Conservation (phyloP, 2,888 invertebrate species). For the Julus scanicus region DNA sequence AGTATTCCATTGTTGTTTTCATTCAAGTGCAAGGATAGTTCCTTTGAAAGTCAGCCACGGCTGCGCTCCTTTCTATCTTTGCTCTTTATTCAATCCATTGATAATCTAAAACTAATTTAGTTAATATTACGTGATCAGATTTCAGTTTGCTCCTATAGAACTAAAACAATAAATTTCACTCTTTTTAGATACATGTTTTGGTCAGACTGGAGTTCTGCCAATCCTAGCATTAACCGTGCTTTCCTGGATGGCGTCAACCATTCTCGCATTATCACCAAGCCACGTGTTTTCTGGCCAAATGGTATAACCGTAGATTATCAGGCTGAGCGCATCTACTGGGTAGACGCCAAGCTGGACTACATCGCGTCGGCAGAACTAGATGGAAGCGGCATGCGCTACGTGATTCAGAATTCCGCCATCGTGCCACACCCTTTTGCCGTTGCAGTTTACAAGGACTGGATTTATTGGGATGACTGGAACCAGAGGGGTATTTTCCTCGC, state of each 20-base stretch:
- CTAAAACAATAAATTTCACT: neutral
- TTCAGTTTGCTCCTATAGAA: neutral
- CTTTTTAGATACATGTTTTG: conserved; percentile 75
- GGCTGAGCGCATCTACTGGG: conserved; percentile 86
- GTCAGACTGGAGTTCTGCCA: conserved; percentile 87
- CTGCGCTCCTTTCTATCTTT: too few relatives aligned
- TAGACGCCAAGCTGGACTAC: conserved; percentile 84
- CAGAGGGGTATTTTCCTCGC: conserved; percentile 78
- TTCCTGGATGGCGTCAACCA: conserved; percentile 78
- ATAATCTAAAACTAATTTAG: too few relatives aligned
- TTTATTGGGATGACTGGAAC: conserved; percentile 94
- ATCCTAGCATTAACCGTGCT: conserved; percentile 81
- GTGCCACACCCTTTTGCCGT: conserved; percentile 84
- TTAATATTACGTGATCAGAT: too few relatives aligned
- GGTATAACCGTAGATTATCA: conserved; percentile 86
- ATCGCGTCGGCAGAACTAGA: conserved; percentile 81
- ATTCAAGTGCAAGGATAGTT: too few relatives aligned
- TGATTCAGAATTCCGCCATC: conserved; percentile 72
- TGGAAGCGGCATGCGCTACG: conserved; percentile 75
- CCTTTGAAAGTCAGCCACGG: too few relatives aligned
- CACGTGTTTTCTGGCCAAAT: conserved; percentile 83
- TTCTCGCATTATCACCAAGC: conserved; percentile 66
- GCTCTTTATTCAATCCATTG: too few relatives aligned
- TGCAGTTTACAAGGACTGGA: conserved; percentile 82
- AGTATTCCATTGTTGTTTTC: too few relatives aligned